phyloP scores from a whole-genome alignment of 1,140 invertebrate species.

The Procambarus virginalis region DNA sequence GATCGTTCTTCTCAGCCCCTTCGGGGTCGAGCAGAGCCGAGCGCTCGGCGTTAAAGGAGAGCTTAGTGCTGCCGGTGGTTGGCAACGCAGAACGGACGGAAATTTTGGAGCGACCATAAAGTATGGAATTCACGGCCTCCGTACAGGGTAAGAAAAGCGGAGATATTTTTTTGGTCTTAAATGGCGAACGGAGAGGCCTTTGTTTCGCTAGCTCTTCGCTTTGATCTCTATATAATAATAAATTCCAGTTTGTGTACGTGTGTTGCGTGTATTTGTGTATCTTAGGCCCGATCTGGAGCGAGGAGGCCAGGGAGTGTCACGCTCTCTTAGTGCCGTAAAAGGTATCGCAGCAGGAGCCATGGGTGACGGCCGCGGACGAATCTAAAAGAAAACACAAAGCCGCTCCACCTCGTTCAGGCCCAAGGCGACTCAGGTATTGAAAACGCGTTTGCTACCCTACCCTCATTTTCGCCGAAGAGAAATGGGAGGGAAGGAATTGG shows the following conservation, averaged over 20 bases:
- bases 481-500: not conserved
- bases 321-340: too few relatives aligned
- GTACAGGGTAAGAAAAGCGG: conserved; percentile 13
- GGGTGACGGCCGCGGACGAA: too few relatives aligned
- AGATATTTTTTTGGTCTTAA: not conserved
- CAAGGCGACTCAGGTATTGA: conserved; percentile 37
- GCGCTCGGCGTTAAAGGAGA: not conserved
- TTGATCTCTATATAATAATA: too few relatives aligned
- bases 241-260: too few relatives aligned
- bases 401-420: not conserved
- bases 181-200: too few relatives aligned
- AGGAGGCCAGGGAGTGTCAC: too few relatives aligned
- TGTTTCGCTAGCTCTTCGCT: too few relatives aligned
- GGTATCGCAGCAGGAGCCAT: too few relatives aligned
- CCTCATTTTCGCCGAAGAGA: conserved; percentile 49
- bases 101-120: conserved; percentile 57
- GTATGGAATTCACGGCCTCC: conserved; percentile 51
- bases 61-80: conserved; percentile 17
- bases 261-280: too few relatives aligned
- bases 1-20: too few relatives aligned
- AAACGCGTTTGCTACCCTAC: conserved; percentile 53
- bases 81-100: conserved; percentile 3
- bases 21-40: not conserved
- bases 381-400: too few relatives aligned
- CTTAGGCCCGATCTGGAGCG: too few relatives aligned